Evolutionary conservation across 2,113 vertebrate genomes (phyloP).

Genomic region (Hemibagrus wyckioides): DNA sequence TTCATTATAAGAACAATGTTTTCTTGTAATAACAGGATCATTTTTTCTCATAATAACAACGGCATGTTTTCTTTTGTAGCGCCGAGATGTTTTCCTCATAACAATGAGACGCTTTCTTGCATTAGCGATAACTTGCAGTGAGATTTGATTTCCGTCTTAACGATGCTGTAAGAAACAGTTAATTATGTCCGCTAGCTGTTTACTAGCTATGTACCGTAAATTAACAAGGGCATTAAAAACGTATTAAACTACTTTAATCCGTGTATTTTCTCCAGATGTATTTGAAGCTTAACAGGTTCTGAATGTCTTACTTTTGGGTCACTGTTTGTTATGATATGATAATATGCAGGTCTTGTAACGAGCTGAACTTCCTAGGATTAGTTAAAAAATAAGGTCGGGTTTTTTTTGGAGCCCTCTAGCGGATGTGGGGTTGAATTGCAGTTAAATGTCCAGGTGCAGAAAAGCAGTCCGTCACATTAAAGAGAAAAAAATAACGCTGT

Average conservation of each 20-base stretch:
- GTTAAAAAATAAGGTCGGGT: background rate
- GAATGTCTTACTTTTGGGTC: background rate
- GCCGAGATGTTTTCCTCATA: background rate
- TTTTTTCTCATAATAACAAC: no score
- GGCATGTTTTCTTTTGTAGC: background rate
- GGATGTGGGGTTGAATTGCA: background rate
- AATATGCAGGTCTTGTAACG: background rate
- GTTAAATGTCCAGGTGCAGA: conserved; percentile 17
- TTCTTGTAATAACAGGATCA: background rate
- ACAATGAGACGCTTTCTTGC: background rate
- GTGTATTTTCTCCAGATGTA: no score
- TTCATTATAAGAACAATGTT: background rate
- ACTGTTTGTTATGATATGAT: background rate
- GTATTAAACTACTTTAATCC: no score
- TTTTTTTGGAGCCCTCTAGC: conserved; percentile 3
- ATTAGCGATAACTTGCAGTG: background rate
- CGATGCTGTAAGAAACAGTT: no score
- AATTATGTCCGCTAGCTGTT: no score
- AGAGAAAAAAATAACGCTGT: conserved; percentile 2
- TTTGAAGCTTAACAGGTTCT: no score
- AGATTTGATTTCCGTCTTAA: no score
- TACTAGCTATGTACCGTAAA: no score
- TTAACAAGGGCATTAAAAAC: no score
- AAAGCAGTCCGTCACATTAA: conserved; percentile 13
- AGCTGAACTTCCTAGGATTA: background rate